A percentile compares a stretch with the other conserved stretches of the same genome.
These are phyloP conservation scores for Eueremaeus valkanovi DNA, from an alignment of 2,888 invertebrate species.

Conservation along the genomic window DNA sequence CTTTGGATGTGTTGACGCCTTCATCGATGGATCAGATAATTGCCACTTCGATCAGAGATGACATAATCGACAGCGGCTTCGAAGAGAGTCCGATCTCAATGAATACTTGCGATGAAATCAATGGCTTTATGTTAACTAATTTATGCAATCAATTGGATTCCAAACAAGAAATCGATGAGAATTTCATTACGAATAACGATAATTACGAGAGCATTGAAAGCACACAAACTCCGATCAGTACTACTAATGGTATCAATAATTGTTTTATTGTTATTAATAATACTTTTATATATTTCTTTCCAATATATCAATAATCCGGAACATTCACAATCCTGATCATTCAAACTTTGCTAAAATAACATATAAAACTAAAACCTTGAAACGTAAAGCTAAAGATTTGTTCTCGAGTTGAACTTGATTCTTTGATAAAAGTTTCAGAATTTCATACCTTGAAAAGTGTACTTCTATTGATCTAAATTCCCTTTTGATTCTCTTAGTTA, in stretches of 20 bases:
- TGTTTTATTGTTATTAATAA: neutral
- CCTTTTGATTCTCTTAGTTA: no score
- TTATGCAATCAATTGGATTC: neutral
- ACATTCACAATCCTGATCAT: no score
- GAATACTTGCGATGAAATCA: constrained; percentile 24
- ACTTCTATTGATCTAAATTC: no score
- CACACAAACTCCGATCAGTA: neutral
- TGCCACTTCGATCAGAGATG: constrained; percentile 4
- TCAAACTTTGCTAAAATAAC: no score
- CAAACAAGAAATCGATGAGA: constrained; percentile 12
- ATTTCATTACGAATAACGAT: neutral
- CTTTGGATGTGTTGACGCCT: constrained; percentile 20
- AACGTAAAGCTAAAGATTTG: no score
- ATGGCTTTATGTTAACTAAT: constrained; percentile 21
- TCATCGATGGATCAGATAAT: constrained; percentile 28
- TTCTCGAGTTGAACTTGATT: no score
- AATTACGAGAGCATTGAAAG: constrained; percentile 13
- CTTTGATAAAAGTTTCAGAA: no score
- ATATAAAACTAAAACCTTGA: no score
- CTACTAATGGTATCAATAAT: neutral
- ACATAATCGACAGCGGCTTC: constrained; percentile 18
- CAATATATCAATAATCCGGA: no score
- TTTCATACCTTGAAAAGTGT: no score
- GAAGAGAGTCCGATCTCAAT: constrained; percentile 21
- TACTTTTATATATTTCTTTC: no score